Percentiles rank a stretch among this genome's conserved stretches.
phyloP scores from a whole-genome alignment of 35 echinoderm and acorn worm genomes.

The Hemicentrotus pulcherrimus region DNA sequence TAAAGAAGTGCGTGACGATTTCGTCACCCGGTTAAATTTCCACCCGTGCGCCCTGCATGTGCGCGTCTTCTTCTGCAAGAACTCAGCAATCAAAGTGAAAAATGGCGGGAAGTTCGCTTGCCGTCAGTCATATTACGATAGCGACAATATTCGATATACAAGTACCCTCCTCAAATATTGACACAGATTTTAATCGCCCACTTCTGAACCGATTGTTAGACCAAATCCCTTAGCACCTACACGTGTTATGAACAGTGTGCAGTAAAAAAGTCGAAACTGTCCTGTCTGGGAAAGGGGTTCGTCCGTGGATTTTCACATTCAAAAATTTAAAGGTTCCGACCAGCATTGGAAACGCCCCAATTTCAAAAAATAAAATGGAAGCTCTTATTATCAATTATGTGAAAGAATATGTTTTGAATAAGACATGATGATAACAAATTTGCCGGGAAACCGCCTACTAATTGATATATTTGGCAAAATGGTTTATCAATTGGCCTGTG shows the following conservation, averaged over 20 bases:
- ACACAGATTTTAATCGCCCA: background rate
- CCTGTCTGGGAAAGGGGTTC: background rate
- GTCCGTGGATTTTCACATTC: background rate
- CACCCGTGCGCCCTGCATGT: background rate
- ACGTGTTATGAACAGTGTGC: background rate
- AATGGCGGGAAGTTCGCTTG: background rate
- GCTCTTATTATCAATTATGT: no score
- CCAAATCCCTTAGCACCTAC: background rate
- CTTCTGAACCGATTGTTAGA: background rate
- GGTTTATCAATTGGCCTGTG: no score
- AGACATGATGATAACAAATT: no score
- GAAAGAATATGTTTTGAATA: no score
- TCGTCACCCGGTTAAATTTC: background rate
- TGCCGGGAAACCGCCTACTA: no score
- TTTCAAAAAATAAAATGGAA: no score
- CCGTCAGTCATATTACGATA: background rate
- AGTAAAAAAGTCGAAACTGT: background rate
- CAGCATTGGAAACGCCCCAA: background rate
- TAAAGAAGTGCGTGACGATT: background rate
- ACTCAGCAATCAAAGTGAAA: background rate
- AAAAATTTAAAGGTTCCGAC: no score
- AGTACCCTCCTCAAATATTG: background rate
- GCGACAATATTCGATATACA: background rate
- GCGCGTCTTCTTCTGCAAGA: background rate
- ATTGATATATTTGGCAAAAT: no score